phyloP scores from a whole-genome alignment of 2,113 vertebrate species.

The Felis catus region F.catus_Fca126_mat1.0 CM031412.1:237658501-237659000 shows the following conservation, averaged over 20 bases:
- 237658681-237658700: not conserved
- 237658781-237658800: not conserved
- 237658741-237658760: not conserved
- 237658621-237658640: not conserved
- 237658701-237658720: not conserved
- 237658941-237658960: not conserved
- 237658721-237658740: rapidly evolving
- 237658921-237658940: not conserved
- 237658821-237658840: rapidly evolving
- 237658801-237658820: too few species aligned
- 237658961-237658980: not conserved
- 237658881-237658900: rapidly evolving
- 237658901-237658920: rapidly evolving
- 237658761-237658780: rapidly evolving
- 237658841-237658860: rapidly evolving
- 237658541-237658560: not conserved
- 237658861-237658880: rapidly evolving
- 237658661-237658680: not conserved
- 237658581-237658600: not conserved
- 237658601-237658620: too few species aligned
- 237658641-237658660: not conserved
- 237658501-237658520: not conserved
- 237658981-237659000: rapidly evolving
- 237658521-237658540: not conserved
- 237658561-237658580: too few species aligned